A percentile compares a stretch with the other conserved stretches of the same genome.
phyloP scores from a whole-genome alignment of 2,888 invertebrate species.

The Nezara viridula region DNA sequence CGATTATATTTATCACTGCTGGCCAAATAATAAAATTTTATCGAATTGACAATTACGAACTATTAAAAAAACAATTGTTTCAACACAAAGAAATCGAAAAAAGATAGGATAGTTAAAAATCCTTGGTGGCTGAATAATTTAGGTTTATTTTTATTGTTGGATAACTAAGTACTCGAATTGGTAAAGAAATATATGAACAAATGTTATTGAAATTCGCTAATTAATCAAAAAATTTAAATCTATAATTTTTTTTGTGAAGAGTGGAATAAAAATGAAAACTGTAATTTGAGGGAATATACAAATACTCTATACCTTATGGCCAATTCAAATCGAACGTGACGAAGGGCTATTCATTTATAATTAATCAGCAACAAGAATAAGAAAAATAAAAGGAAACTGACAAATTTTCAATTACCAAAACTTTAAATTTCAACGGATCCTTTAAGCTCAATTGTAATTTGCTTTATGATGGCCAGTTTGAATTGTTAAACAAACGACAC shows the following conservation, averaged over 20 bases:
- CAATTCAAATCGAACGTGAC: neutral
- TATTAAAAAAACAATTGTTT: neutral
- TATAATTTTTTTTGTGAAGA: neutral
- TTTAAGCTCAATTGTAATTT: neutral
- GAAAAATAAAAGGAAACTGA: neutral
- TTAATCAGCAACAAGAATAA: neutral
- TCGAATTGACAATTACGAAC: neutral
- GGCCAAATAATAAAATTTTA: neutral
- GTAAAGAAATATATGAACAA: neutral
- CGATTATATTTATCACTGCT: neutral
- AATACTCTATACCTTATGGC: neutral
- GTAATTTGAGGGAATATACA: neutral
- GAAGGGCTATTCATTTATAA: neutral
- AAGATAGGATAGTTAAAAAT: neutral
- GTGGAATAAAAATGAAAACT: slow-evolving; percentile 7
- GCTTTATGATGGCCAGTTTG: neutral
- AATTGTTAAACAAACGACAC: neutral
- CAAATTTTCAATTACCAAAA: neutral
- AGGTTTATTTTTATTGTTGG: neutral
- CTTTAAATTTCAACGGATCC: neutral
- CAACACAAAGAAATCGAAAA: neutral
- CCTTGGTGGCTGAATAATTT: neutral
- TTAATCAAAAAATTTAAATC: neutral
- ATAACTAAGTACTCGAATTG: neutral
- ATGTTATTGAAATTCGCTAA: neutral